Base-by-base conservation (phyloP, 2,797 vertebrate species). In the Enteromius fasciolatus region DNA sequence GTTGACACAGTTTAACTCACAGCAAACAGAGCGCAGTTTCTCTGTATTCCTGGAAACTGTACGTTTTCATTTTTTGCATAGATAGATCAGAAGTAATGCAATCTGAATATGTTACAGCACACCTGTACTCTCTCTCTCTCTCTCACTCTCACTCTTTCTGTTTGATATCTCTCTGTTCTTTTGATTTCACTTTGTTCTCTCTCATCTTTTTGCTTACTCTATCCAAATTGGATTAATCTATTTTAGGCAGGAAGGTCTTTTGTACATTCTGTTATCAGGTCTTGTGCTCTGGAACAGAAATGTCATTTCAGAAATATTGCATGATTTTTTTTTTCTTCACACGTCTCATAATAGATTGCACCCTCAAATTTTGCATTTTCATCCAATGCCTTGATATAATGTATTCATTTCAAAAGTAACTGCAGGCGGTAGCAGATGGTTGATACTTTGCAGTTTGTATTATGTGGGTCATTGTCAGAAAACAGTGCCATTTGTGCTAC, bases 401-500 rank as follows among this genome's bases (percentile, higher is more conserved):
- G 31, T 61, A 80, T 50, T 50, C 6, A 18, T 78, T 63, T 70
- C 69, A 57, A 59, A 78, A 25, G 9, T 67, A 67, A 80, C 50
- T 69, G 20, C 39, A 77, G 74, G 64, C 81, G 3, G 72, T 69
- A 69, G 74, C 81, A 83, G 81, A 83, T 83, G 81, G 81, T 69
- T 69, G 20, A 50, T 17, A 52, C 59, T 63, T 59, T 36, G 14
- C 28, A 36, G 28, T 54, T 44, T 81, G 44, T 77, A 52, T 57
- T 63, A 83, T 77, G 64, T 83, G 81, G 81, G 74, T 69, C 73
- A 83, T 59, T 69, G 48, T 82, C 63, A 76, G 61, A 68, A 82
- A 67, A 76, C 36, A 44, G 52, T 75, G 59, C 7, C 48, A 82
- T 82, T 82, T 31, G 50, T 76, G 39, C 54, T 17, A 41, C 74